Evolutionary conservation across 53 echinoderm and acorn worm species (phyloP), one percentile per base, ranked within the genome.

Genomic region (Temnopleurus reevesii): DNA sequence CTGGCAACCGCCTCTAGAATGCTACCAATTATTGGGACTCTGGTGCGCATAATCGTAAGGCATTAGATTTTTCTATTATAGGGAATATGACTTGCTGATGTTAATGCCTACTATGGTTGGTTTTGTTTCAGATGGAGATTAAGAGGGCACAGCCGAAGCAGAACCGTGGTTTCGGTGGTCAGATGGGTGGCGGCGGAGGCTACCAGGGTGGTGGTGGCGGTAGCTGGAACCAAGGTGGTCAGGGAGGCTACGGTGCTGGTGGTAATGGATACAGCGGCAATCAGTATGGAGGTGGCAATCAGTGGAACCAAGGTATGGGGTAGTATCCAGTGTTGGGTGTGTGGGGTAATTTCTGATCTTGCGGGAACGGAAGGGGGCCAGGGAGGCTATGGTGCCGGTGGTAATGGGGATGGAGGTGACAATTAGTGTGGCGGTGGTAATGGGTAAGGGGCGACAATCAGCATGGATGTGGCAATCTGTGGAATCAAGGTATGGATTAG

Each of bases 231-330:
- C 66, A 90, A 19, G 83, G 83, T 5, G 83, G 65, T 6, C 83
- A 33, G 31, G 25, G 0, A 3, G 83, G 83, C 18, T 83, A 65
- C 17, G 84, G 76, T 9, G 88, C 46, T 38, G 64, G 71, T 27
- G 89, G 83, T 7, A 18, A 66, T 15, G 61, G 81, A 41, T 77
- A 77, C 1, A 33, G 53, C 26, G 34, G 18, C 30, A 63, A 82
- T 44, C 44, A 49, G 4, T 45, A 33, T 7, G 90, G 90, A 28
- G 80, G 66, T n/a, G 38, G 28, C 12, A 83, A 65, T 49, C 60
- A 83, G 71, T 90, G 83, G 82, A 90, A 90, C 5, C 90, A 90
- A 47, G 83, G 63, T 25, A 83, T 83, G 61, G 53, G 83, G n/a
- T n/a, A n/a, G n/a, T n/a, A n/a, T n/a, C n/a, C n/a, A n/a, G n/a